Base-by-base conservation (phyloP, 2,888 invertebrate genomes). In the Coenonympha glycerion region DNA sequence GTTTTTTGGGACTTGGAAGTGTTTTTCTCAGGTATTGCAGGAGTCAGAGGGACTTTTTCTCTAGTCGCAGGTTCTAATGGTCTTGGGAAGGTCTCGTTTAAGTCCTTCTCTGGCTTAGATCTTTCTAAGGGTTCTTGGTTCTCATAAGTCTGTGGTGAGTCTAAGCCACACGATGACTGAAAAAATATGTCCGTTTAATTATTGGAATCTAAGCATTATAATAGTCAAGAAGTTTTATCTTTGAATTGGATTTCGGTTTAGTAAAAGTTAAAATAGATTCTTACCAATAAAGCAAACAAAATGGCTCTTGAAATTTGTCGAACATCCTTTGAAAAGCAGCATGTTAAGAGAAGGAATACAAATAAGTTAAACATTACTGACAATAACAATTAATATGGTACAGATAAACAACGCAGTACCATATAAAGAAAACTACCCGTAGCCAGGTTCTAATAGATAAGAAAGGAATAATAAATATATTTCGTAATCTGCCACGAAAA, bases 81-180 rank as follows among this genome's bases (percentile, higher is more conserved):
- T 3, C 71, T 63, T 0, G 65, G 62, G 54, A 63, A 79, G 0
- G 83, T 83, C 1, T 85, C 84, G 46, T 86, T 86, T 0, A 70
- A 42, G 41, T 83, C 84, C 46, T 84, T 84, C 3, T 84, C 83
- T 0, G 78, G 65, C 60, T 76, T 82, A 0, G 66, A 44, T 0
- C 75, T 60, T 39, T 86, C 85, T 34, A 83, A 37, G 0, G 82
- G 76, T 42, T 83, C 85, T 54, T 79, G 84, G 47, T 73, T 83
- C 28, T 87, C 87, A 57, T 76, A 85, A 0, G 78, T 72, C 56
- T 85, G 86, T 0, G 83, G 76, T 0, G 80, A 66, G 22, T 86
- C 84, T 0, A 83, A 65, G n/a, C 76, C 83, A 62, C 80, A 86
- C 0, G 79, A 80, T 2, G 79, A 76, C 85, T 79, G 70, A 3